A percentile compares a stretch with the other conserved stretches of the same genome.
Conservation (phyloP, 1,140 invertebrate genomes). For the Eubasilissa regina region DNA sequence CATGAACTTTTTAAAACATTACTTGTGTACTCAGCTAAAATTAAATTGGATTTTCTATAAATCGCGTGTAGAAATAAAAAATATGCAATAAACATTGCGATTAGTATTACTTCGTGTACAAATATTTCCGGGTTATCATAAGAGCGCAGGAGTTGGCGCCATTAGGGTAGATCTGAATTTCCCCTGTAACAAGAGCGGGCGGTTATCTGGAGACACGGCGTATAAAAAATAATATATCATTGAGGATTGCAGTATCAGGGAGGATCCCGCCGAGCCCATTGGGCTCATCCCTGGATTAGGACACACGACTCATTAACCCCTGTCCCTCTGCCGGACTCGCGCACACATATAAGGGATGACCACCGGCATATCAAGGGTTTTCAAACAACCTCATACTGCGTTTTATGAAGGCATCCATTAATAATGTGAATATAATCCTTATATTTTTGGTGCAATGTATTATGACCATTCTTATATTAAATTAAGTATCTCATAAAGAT, state of each 20-base stretch:
- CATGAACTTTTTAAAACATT: too few relatives aligned
- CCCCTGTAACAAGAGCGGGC: not conserved
- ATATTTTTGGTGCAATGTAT: not conserved
- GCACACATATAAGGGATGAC: slow-evolving; percentile 50
- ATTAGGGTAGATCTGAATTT: slow-evolving; percentile 4
- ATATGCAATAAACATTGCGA: too few relatives aligned
- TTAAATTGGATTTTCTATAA: too few relatives aligned
- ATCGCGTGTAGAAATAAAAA: too few relatives aligned
- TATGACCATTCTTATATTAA: too few relatives aligned
- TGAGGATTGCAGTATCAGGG: slow-evolving; percentile 60
- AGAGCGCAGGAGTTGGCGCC: not conserved
- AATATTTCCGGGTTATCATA: slow-evolving; percentile 3
- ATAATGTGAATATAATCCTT: slow-evolving; percentile 32
- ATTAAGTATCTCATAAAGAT: too few relatives aligned
- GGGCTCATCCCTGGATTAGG: slow-evolving; percentile 60
- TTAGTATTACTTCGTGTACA: not conserved
- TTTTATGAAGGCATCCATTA: slow-evolving; percentile 34
- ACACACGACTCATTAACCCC: slow-evolving; percentile 61
- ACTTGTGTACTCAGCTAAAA: too few relatives aligned
- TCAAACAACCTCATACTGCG: slow-evolving; percentile 46
- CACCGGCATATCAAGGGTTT: slow-evolving; percentile 42
- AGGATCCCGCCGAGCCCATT: slow-evolving; percentile 55
- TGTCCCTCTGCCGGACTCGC: slow-evolving; percentile 56
- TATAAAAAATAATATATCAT: slow-evolving; percentile 61
- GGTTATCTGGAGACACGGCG: slow-evolving; percentile 58